These are phyloP conservation scores for Acutogordius australiensis DNA, from an alignment of 2,888 invertebrate genomes.

Conservation along the genomic window DNA sequence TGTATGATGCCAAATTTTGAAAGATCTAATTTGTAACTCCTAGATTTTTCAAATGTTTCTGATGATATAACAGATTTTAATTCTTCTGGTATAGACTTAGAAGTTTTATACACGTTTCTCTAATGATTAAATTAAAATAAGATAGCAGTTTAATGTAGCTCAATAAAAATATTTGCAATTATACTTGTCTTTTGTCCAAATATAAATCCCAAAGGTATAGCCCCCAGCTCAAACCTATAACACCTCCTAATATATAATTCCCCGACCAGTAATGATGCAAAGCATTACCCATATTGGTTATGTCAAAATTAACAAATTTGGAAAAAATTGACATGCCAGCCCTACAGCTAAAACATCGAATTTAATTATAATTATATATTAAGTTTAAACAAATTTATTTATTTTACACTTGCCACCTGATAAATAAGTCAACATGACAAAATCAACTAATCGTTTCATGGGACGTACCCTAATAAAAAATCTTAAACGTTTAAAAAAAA, in stretches of 20 bases:
- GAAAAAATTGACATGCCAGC: background rate
- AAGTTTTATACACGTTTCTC: conserved; percentile 1
- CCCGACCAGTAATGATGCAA: background rate
- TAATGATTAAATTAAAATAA: too few species aligned
- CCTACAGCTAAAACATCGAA: background rate
- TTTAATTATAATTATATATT: background rate
- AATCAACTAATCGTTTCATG: background rate
- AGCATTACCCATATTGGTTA: background rate
- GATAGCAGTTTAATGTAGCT: background rate
- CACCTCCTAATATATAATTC: conserved; percentile 2
- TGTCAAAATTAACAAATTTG: background rate
- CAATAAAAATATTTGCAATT: background rate
- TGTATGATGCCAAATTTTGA: background rate
- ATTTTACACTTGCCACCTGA: too few species aligned
- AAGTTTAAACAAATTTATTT: background rate
- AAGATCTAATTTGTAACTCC: conserved; percentile 3
- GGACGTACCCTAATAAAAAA: background rate
- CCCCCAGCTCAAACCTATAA: background rate
- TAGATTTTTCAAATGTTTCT: conserved; percentile 5
- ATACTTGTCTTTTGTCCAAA: background rate
- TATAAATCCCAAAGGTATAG: background rate
- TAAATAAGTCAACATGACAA: too few species aligned
- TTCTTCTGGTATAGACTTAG: conserved; percentile 6
- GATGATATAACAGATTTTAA: background rate
- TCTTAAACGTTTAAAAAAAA: background rate